Evolutionary conservation across 1,140 invertebrate species (phyloP).

Genomic region (Anastatus disparis): DNA sequence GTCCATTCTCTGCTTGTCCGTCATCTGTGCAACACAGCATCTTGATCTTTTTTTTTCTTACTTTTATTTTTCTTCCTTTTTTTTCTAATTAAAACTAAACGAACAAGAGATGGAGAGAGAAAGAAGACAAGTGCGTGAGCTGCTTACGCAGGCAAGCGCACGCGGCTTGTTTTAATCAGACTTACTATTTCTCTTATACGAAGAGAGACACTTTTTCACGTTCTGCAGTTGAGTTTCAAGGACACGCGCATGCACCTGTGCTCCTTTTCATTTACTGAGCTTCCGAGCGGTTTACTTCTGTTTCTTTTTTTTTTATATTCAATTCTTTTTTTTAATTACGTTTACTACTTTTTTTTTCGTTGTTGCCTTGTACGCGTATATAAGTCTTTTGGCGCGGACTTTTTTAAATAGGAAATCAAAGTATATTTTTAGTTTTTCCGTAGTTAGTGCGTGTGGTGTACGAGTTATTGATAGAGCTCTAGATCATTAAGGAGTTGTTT

Average conservation of each 20-base stretch:
- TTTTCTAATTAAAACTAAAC: conserved; percentile 26
- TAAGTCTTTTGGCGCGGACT: neutral
- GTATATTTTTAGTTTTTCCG: neutral
- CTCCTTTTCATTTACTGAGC: no score
- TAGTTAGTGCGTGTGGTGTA: no score
- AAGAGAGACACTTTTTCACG: neutral
- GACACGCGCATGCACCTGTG: no score
- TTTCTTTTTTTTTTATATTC: neutral
- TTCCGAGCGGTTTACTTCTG: no score
- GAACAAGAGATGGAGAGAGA: neutral
- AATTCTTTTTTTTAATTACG: no score
- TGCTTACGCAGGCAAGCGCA: neutral
- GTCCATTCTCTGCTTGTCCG: neutral
- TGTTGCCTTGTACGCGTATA: neutral
- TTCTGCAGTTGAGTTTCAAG: neutral
- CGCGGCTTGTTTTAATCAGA: conserved; percentile 18
- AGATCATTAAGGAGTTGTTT: no score
- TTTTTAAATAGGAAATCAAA: neutral
- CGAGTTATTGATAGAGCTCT: no score
- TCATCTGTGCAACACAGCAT: conserved; percentile 8
- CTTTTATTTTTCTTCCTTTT: neutral
- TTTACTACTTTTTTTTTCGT: neutral
- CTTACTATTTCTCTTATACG: neutral
- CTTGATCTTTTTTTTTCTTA: neutral
- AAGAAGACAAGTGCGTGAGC: neutral